Percentiles rank a stretch among this genome's conserved stretches.
Evolutionary conservation across 2,888 invertebrate genomes (phyloP).

Genomic region (Diogma glabrata): DNA sequence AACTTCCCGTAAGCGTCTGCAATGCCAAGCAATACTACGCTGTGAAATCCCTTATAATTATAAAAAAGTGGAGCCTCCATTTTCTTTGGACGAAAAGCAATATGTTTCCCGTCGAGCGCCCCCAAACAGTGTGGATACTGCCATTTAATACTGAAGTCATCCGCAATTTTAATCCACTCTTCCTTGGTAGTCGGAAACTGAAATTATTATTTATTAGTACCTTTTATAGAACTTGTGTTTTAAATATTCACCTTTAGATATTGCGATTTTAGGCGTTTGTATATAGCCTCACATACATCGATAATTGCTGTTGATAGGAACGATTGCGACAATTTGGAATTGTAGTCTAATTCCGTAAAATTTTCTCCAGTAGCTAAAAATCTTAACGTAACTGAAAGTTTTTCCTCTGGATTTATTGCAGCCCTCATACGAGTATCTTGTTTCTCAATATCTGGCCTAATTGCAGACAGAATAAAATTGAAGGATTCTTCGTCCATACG

Average conservation of each 20-base stretch:
- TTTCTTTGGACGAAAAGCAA: not conserved
- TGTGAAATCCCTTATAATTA: not conserved
- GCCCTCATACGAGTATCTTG: not conserved
- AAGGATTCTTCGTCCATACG: not conserved
- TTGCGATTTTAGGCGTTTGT: not conserved
- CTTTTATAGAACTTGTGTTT: not conserved
- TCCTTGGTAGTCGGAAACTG: not conserved
- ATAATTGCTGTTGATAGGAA: not conserved
- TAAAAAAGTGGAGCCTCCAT: not conserved
- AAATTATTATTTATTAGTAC: not conserved
- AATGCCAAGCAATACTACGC: slow-evolving; percentile 1
- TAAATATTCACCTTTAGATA: not conserved
- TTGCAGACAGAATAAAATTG: not conserved
- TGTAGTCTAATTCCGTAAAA: not conserved
- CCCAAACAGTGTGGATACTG: not conserved
- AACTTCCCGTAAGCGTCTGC: not conserved
- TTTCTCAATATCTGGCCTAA: not conserved
- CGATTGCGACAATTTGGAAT: not conserved
- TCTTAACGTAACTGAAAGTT: not conserved
- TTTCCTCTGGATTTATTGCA: not conserved
- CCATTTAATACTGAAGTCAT: not conserved
- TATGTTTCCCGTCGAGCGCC: not conserved
- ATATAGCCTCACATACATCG: not conserved
- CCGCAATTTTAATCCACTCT: not conserved
- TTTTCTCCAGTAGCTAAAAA: not conserved